Conservation (phyloP, 2,113 vertebrate genomes). For the Microtus richardsoni region DNA sequence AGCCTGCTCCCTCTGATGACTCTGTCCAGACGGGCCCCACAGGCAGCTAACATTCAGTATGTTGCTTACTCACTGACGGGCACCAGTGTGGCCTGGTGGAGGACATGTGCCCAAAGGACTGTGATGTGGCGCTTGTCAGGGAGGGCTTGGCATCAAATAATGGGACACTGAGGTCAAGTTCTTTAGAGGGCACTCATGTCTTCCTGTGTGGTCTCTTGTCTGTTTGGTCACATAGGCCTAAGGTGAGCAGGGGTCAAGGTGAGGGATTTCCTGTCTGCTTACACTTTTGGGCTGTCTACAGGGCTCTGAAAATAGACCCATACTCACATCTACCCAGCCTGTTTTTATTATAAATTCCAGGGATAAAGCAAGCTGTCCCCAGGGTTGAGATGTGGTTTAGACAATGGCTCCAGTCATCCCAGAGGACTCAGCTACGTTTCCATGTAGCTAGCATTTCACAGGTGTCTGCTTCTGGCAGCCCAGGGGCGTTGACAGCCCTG, state of each 20-base stretch:
- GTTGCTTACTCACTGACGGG: too few species aligned
- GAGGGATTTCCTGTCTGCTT: not conserved
- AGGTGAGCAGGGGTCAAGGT: not conserved
- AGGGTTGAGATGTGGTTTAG: not conserved
- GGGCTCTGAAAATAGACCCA: not conserved
- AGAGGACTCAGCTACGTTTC: not conserved
- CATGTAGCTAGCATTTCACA: not conserved
- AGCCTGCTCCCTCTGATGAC: not conserved
- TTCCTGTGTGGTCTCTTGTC: not conserved
- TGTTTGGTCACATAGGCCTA: not conserved
- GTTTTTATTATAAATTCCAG: not conserved
- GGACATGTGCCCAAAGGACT: not conserved
- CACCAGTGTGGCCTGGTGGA: not conserved
- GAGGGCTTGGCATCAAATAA: not conserved
- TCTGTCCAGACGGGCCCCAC: not conserved
- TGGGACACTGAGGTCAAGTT: not conserved
- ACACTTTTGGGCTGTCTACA: not conserved
- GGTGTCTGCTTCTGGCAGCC: not conserved
- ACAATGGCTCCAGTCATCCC: not conserved
- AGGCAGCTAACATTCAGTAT: not conserved
- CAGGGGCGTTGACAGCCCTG: not conserved
- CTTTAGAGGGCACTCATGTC: not conserved
- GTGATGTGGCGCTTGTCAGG: not conserved
- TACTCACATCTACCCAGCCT: not conserved
- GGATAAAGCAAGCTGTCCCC: not conserved